These are phyloP conservation scores for Oriolus oriolus DNA, from an alignment of 2,113 vertebrate genomes.

Conservation along the genomic window DNA sequence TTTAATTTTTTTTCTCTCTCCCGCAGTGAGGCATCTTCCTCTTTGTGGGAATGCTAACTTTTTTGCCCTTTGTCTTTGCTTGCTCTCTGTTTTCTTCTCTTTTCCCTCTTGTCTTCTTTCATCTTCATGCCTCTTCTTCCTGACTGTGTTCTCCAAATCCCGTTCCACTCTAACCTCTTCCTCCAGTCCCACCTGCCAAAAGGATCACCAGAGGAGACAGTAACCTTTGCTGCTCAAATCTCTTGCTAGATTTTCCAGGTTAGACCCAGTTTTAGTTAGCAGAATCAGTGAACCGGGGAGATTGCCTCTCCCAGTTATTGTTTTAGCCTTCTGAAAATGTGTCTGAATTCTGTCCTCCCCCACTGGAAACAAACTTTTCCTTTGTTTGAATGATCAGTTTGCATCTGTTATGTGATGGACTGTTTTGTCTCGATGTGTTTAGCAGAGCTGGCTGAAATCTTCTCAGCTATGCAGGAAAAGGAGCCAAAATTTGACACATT, in stretches of 20 bases:
- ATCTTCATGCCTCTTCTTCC: background rate
- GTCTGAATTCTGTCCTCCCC: background rate
- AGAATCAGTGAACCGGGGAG: background rate
- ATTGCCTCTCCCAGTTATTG: constrained; percentile 1
- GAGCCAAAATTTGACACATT: background rate
- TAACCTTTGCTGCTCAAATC: background rate
- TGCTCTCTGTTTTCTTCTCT: background rate
- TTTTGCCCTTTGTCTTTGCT: background rate
- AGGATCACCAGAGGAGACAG: background rate
- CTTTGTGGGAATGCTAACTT: background rate
- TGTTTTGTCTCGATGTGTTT: background rate
- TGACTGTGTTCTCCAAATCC: background rate
- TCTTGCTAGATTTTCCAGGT: background rate
- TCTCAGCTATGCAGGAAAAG: background rate
- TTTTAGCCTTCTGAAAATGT: background rate
- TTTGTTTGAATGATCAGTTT: constrained; percentile 36
- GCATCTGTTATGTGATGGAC: constrained; percentile 20
- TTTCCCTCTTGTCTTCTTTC: background rate
- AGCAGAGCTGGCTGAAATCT: background rate
- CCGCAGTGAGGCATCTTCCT: background rate
- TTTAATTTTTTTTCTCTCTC: background rate
- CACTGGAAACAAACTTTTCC: constrained; percentile 3
- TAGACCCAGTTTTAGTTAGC: background rate
- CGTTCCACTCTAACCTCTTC: background rate
- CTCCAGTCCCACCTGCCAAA: background rate